phyloP scores from a whole-genome alignment of 2,113 vertebrate species.

The Melanotaenia duboulayi region DNA sequence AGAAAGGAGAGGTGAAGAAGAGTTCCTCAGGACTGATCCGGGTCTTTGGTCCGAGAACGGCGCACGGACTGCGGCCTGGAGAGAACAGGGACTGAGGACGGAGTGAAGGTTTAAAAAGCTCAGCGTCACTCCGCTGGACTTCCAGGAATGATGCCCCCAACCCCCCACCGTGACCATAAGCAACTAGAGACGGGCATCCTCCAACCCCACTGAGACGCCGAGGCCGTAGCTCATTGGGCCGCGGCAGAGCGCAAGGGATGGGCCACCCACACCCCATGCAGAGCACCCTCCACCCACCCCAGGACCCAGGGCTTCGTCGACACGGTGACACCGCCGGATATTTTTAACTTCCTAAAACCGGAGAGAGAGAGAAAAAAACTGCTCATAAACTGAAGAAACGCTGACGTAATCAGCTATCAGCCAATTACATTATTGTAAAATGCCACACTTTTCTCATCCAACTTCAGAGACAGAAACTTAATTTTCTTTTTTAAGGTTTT shows the following conservation, averaged over 20 bases:
- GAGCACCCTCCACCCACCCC: background rate
- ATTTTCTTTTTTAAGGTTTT: too few relatives aligned
- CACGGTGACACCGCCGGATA: constrained; percentile 74
- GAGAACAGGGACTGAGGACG: constrained; percentile 15
- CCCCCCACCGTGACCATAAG: constrained; percentile 84
- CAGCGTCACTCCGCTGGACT: constrained; percentile 86
- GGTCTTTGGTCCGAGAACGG: constrained; percentile 14
- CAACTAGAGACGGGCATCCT: constrained; percentile 73
- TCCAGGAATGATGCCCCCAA: constrained; percentile 83
- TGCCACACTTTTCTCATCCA: too few relatives aligned
- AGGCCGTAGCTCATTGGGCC: constrained; percentile 75
- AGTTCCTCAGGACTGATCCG: constrained; percentile 30
- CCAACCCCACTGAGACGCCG: constrained; percentile 69
- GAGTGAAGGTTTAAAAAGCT: constrained; percentile 72
- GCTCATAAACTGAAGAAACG: constrained; percentile 36
- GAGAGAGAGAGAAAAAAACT: constrained; percentile 5
- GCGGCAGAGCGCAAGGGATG: constrained; percentile 20
- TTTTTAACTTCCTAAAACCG: constrained; percentile 81
- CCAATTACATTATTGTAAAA: constrained; percentile 20
- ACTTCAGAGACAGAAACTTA: too few relatives aligned
- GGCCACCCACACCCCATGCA: background rate
- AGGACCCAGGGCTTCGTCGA: constrained; percentile 48
- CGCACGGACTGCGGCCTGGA: constrained; percentile 17
- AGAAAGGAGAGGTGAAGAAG: background rate
- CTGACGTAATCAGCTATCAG: constrained; percentile 28